A percentile compares a stretch with the other conserved stretches of the same genome.
Conservation (phyloP, 2,113 vertebrate genomes). For the Bettongia penicillata region DNA sequence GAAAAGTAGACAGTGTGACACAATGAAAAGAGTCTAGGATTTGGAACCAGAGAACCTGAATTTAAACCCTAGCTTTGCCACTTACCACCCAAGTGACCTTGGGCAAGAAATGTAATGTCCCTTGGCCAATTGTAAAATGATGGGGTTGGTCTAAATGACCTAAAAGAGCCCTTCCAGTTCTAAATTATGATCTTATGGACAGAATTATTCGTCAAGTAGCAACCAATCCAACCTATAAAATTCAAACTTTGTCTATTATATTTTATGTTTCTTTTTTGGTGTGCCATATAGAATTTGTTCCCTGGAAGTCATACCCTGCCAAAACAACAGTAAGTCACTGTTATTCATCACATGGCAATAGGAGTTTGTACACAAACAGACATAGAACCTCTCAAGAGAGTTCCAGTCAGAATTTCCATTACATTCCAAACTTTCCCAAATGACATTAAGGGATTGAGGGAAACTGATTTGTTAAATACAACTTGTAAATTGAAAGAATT, state of each 20-base stretch:
- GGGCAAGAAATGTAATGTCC: background rate
- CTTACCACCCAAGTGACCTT: background rate
- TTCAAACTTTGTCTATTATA: background rate
- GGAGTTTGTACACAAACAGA: background rate
- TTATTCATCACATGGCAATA: conserved; percentile 1
- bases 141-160: background rate
- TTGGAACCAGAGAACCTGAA: background rate
- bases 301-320: background rate
- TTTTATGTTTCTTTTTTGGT: background rate
- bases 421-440: background rate
- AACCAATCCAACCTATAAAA: background rate
- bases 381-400: background rate
- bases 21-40: background rate
- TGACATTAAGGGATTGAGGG: background rate
- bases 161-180: background rate
- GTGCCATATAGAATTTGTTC: background rate
- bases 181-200: background rate
- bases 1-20: background rate
- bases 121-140: background rate
- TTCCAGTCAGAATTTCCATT: background rate
- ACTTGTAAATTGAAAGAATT: conserved; percentile 9
- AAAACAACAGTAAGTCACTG: background rate
- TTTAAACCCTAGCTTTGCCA: background rate
- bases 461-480: background rate
- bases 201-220: background rate